Evolutionary conservation across 2,888 invertebrate genomes (phyloP), one percentile per base, ranked within the genome.

Genomic region (Melanostoma mellinum): DNA sequence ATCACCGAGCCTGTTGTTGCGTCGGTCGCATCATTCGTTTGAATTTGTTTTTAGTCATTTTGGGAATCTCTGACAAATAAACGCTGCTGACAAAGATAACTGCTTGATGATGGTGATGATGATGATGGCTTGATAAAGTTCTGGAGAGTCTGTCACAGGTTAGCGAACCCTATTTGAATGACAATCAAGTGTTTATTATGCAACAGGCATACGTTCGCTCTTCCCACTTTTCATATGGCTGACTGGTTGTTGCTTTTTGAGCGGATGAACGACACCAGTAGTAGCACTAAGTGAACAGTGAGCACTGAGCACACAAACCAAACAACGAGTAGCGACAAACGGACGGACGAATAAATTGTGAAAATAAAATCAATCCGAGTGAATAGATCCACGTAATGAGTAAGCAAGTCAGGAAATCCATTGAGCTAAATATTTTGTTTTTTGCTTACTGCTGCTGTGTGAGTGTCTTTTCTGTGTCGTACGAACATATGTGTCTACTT

Each of bases 111-210:
- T 53, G 40, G 10, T 20, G 32, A 56, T 32, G 53, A 44, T 68
- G 65, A 42, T 53, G 78, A 74, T 68, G 68, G 61, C 74, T 60
- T 53, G 67, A 79, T 79, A 84, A 79, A 65, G 79, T 84, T 84
- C 79, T 79, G 60, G 79, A 84, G 84, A 81, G 74, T 71, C 73
- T 73, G 65, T 69, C 67, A 71, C 68, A 86, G 87, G 85, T 86
- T 86, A 84, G 74, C 80, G 80, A 85, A 84, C 86, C 77, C 73
- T 60, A 85, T 85, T 84, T 87, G 86, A 86, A 86, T 86, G 84
- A 75, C 85, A 86, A 86, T 74, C 78, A 87, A 88, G 88, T 89
- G 89, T 87, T 90, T 89, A 89, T 89, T 90, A 90, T 90, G 90
- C 90, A 89, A 89, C 88, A 78, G 87, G 85, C 90, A 89, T 90